Base-by-base conservation (phyloP, 1,140 invertebrate genomes). In the Camponotus floridanus region DNA sequence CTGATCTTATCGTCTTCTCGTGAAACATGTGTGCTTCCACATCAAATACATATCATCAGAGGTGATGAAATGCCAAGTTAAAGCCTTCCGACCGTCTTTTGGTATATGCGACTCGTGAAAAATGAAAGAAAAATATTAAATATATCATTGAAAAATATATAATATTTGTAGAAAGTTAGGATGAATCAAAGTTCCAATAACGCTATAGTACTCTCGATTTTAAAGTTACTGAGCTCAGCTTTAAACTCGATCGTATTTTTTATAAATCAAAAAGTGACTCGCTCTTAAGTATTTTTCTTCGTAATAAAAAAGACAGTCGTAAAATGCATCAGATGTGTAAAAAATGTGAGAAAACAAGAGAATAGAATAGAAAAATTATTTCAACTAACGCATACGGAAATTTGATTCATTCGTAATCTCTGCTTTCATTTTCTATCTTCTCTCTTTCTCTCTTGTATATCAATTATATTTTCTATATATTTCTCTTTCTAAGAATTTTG, bases 1-100 rank as follows among this genome's bases (percentile, higher is more conserved):
- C 45, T 55, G 81, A 85, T 85, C 81, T 67, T 78, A 85, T 78
- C 73, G 73, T 45, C 59, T 64, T 48, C 36, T 57, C 33, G 42
- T 64, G 62, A 33, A 78, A 64, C 73, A 67, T n/a, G 31, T 55
- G 70, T 73, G 59, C 42, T 76, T 42, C 33, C 55, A 33, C 57
- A 59, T 76, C 62, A 39, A 76, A 85, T 18, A 61, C 45, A 51
- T 48, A 51, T 45, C 57, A 36, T 71, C 55, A n/a, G 36, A 42
- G 8, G 26, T 67, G 73, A 79, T 70, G 83, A 86, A 85, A 85
- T 78, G 55, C n/a, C 42, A 5, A 26, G 42, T 76, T 42, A 55
- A 85, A 68, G n/a, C 42, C 26, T 51, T 31, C 26, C 39, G 26
- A 39, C 6, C 67, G 39, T 8, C 18, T 61, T 59, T 62, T 15